Conservation (phyloP, 2,888 invertebrate genomes). For the Villa cingulata region DNA sequence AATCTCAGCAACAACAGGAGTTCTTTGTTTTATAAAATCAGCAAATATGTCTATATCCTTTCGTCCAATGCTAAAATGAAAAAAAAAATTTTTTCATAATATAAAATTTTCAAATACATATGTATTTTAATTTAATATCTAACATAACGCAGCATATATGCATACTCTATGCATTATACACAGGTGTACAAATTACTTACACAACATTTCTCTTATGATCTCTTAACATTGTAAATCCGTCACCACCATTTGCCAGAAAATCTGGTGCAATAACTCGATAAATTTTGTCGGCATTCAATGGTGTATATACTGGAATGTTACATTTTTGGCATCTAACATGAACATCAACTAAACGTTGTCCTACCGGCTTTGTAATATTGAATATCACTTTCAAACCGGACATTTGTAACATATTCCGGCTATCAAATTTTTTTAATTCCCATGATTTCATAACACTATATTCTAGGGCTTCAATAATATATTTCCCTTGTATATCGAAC, state of each 20-base stretch:
- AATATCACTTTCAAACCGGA: conserved; percentile 41
- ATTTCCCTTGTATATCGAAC: conserved; percentile 52
- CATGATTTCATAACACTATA: conserved; percentile 37
- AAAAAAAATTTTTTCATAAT: no score
- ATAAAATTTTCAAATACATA: background rate
- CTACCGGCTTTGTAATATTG: conserved; percentile 44
- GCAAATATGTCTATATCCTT: conserved; percentile 25
- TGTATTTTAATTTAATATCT: no score
- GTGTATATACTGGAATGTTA: conserved; percentile 46
- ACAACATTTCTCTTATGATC: conserved; percentile 27
- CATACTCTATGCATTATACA: no score
- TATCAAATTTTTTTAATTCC: conserved; percentile 33
- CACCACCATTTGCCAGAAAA: conserved; percentile 55
- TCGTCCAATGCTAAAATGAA: conserved; percentile 20
- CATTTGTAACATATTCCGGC: conserved; percentile 44
- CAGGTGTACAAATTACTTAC: no score
- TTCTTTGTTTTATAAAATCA: conserved; percentile 19
- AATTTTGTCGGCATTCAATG: conserved; percentile 40
- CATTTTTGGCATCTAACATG: conserved; percentile 49
- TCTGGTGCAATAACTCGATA: conserved; percentile 50
- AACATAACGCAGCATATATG: no score
- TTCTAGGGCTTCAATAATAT: conserved; percentile 49
- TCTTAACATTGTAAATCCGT: conserved; percentile 44
- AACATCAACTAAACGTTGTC: conserved; percentile 44
- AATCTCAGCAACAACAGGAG: conserved; percentile 18